A percentile compares a stretch with the other conserved stretches of the same genome.
phyloP scores from a whole-genome alignment of 1,140 invertebrate genomes.

The Drosophila repleta region DNA sequence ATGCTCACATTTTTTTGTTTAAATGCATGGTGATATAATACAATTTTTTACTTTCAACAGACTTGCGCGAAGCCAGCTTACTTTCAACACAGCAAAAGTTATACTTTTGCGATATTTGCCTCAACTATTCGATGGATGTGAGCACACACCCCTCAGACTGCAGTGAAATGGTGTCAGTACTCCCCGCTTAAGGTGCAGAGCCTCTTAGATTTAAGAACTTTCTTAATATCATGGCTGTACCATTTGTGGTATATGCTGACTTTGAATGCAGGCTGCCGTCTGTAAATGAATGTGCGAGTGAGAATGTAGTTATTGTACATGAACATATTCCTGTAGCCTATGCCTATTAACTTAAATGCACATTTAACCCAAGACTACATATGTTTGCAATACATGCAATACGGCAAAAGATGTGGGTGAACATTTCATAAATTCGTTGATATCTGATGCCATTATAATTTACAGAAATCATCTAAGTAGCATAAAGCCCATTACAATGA shows the following conservation, averaged over 20 bases:
- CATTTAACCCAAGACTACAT: not conserved
- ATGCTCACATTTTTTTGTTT: no score
- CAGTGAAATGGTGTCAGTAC: not conserved
- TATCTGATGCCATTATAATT: not conserved
- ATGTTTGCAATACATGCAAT: not conserved
- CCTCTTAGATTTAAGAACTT: not conserved
- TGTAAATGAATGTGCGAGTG: no score
- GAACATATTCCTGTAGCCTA: no score
- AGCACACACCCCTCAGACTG: not conserved
- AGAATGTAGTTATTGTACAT: no score
- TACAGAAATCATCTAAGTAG: not conserved
- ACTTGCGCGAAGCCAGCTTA: not conserved
- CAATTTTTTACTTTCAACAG: not conserved
- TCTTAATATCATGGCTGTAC: no score
- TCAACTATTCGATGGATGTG: not conserved
- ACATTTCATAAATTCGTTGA: not conserved
- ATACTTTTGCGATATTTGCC: not conserved
- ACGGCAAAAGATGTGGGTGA: not conserved
- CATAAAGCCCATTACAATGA: no score
- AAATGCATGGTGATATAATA: no score
- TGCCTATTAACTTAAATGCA: no score
- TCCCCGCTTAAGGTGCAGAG: not conserved
- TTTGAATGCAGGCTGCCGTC: no score
- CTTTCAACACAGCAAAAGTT: not conserved
- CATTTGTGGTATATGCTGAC: no score